Percentiles rank a stretch among this genome's conserved stretches.
phyloP scores from a whole-genome alignment of 2,888 invertebrate species.

The Zeuzera pyrina region DNA sequence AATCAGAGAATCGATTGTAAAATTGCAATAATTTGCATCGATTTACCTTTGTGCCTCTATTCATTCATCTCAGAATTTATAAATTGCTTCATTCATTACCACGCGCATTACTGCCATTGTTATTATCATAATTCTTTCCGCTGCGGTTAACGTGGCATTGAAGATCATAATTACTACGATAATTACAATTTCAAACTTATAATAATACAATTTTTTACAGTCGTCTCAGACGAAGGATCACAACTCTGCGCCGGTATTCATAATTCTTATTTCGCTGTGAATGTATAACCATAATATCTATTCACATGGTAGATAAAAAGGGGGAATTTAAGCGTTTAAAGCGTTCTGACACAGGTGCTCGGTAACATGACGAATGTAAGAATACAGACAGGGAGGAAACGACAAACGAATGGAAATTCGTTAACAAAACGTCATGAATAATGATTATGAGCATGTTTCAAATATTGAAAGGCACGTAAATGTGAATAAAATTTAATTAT shows the following conservation, averaged over 20 bases:
- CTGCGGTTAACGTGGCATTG: conserved; percentile 6
- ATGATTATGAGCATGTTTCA: no score
- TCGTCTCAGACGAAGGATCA: background rate
- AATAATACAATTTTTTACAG: conserved; percentile 15
- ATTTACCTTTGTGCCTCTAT: no score
- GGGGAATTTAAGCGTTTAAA: no score
- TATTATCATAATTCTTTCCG: background rate
- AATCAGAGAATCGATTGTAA: background rate
- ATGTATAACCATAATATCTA: no score
- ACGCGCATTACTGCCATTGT: conserved; percentile 1
- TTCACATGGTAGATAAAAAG: no score
- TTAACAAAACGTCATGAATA: background rate
- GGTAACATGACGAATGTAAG: background rate
- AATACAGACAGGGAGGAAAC: no score
- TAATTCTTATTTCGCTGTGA: no score
- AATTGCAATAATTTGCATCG: background rate
- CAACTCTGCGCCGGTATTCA: no score
- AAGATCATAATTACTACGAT: conserved; percentile 19
- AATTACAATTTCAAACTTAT: conserved; percentile 33
- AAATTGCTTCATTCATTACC: conserved; percentile 37
- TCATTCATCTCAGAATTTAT: conserved; percentile 27
- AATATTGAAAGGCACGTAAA: no score
- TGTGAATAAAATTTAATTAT: no score
- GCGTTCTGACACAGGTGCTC: no score
- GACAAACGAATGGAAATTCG: no score